Evolutionary conservation across 2,888 invertebrate species (phyloP).

Genomic region (Eilema sororculum): DNA sequence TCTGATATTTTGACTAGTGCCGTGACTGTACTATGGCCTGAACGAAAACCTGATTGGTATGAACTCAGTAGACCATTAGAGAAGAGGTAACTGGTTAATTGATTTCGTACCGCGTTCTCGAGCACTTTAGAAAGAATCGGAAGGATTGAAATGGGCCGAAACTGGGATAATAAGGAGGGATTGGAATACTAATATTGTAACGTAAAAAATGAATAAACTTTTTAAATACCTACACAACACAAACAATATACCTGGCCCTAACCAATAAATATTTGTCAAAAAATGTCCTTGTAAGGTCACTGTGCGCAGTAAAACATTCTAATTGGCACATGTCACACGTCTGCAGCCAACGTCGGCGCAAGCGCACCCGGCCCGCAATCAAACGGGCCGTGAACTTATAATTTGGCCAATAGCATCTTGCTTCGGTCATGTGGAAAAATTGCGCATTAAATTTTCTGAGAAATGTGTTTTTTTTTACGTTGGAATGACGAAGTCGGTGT

Average conservation of each 20-base stretch:
- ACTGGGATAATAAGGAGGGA: too few relatives aligned
- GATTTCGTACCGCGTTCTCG: too few relatives aligned
- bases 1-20: too few relatives aligned
- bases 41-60: too few relatives aligned
- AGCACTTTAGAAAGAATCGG: too few relatives aligned
- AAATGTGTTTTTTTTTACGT: conserved; percentile 6
- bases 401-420: conserved; percentile 29
- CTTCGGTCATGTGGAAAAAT: conserved; percentile 24
- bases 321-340: conserved; percentile 34
- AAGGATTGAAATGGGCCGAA: too few relatives aligned
- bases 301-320: conserved; percentile 27
- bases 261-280: conserved; percentile 5
- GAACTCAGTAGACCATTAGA: too few relatives aligned
- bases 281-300: conserved; percentile 43
- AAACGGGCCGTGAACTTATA: conserved; percentile 47
- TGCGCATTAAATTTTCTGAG: conserved; percentile 23
- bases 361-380: conserved; percentile 35
- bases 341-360: conserved; percentile 22
- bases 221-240: background rate
- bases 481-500: background rate
- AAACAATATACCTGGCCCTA: background rate
- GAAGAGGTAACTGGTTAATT: too few relatives aligned
- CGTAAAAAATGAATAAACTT: too few relatives aligned
- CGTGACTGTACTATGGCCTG: too few relatives aligned
- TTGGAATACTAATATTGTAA: too few relatives aligned